Conservation (phyloP, 37 sponge, comb jelly and placozoan genomes). For the Cliona cf. orientalis region DNA sequence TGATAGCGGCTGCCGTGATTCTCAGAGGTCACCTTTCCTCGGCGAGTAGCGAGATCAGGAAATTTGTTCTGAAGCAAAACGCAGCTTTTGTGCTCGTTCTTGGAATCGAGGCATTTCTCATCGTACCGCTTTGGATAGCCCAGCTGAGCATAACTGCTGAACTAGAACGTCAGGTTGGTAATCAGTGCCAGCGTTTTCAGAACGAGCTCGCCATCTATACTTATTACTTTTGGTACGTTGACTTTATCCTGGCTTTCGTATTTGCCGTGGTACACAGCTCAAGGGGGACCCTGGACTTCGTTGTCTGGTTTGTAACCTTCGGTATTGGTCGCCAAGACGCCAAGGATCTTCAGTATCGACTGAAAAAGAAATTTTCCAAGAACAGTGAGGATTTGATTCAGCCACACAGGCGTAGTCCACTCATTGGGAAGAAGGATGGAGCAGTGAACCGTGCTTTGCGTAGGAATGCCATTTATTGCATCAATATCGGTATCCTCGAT, state of each 20-base stretch:
- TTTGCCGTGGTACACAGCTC: constrained; percentile 72
- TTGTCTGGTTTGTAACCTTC: constrained; percentile 78
- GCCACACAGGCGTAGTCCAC: constrained; percentile 10
- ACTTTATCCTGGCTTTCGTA: constrained; percentile 47
- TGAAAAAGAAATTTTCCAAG: not conserved
- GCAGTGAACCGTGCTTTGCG: constrained; percentile 72
- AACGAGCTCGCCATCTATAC: no score
- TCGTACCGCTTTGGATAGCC: constrained; percentile 58
- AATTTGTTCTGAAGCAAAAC: constrained; percentile 72
- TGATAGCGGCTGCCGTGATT: constrained; percentile 35
- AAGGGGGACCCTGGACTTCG: constrained; percentile 74
- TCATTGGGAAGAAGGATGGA: constrained; percentile 37
- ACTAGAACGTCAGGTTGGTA: no score
- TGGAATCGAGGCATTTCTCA: constrained; percentile 59
- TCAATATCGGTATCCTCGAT: constrained; percentile 81
- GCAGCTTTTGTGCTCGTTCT: constrained; percentile 54
- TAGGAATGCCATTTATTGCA: constrained; percentile 75
- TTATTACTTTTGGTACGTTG: constrained; percentile 7
- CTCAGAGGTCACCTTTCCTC: constrained; percentile 37
- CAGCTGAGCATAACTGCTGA: constrained; percentile 12
- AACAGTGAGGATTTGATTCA: constrained; percentile 3
- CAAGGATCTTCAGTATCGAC: not conserved
- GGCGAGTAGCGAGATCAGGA: constrained; percentile 73
- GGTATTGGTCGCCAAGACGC: constrained; percentile 64
- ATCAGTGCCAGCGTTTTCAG: not conserved